Evolutionary conservation across 2,797 vertebrate species (phyloP), one percentile per base, ranked within the genome.

Genomic region (Karalla daura): DNA sequence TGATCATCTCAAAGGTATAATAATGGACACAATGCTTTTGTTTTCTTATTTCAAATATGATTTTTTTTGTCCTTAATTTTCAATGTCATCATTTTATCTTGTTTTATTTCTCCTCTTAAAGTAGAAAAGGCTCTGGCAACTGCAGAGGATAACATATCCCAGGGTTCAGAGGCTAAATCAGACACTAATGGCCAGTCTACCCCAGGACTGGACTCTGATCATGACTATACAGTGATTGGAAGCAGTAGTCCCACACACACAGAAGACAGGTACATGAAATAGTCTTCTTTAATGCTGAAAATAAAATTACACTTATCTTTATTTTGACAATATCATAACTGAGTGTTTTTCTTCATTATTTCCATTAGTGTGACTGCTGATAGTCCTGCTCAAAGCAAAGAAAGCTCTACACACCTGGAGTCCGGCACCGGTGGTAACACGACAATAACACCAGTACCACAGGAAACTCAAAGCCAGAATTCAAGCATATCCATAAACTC

Each of bases 151-250:
- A 56, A 78, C 5, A 50, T 67, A 45, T 86, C 81, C 44, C 91
- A 89, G 62, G 63, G 66, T 58, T 90, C 91, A 9, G 82, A 88
- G 43, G 82, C 60, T 41, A 89, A 78, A 75, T 85, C 81, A 3
- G 88, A 90, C 18, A 84, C 67, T 23, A 87, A 88, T 10, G 63
- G 68, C 33, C 87, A 78, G 17, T 74, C 80, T 32, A 78, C 86
- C 9, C 66, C 89, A 24, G 87, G 86, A 2, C 76, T 83, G 23
- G 74, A 91, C 39, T 92, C 91, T 28, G 91, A 89, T 47, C 86
- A 85, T 25, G 91, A 93, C 54, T 89, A 92, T 51, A 91, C 93
- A 27, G 33, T 91, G 10, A 92, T 93, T 53, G 81, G 78, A 39
- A 81, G 88, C 72, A 91, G 70, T 71, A 92, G 85, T 66, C 87